These are phyloP conservation scores for Platichthys stellatus DNA, from an alignment of 2,113 vertebrate species.

Conservation along the genomic window DNA sequence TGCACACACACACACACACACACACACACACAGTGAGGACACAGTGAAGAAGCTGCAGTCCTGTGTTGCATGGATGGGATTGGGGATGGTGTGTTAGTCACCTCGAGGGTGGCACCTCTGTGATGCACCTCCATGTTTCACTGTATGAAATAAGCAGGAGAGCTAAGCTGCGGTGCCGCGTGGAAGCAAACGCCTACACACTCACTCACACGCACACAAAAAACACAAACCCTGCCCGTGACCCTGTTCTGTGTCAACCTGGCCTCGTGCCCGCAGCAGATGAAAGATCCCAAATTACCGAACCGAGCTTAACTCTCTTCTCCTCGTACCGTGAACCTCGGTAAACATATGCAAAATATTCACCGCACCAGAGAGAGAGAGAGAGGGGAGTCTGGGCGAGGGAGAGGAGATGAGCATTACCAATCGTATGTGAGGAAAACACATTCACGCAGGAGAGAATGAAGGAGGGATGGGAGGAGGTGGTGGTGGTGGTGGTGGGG, in stretches of 20 bases:
- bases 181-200: slow-evolving; percentile 57
- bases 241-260: slow-evolving; percentile 53
- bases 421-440: slow-evolving; percentile 74
- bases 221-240: slow-evolving; percentile 41
- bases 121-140: slow-evolving; percentile 64
- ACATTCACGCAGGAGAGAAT: slow-evolving; percentile 64
- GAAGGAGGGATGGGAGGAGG: slow-evolving; percentile 45
- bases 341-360: slow-evolving; percentile 73
- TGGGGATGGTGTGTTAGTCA: slow-evolving; percentile 69
- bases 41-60: slow-evolving; percentile 5
- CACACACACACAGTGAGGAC: not conserved
- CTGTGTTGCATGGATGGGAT: slow-evolving; percentile 61
- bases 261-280: slow-evolving; percentile 52
- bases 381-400: slow-evolving; percentile 17
- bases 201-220: not conserved
- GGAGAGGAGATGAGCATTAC: slow-evolving; percentile 64
- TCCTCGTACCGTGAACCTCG: slow-evolving; percentile 24
- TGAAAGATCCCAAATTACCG: slow-evolving; percentile 69
- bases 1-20: slow-evolving; percentile 6
- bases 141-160: slow-evolving; percentile 57
- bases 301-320: slow-evolving; percentile 58
- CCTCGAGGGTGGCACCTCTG: slow-evolving; percentile 69
- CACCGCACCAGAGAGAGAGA: slow-evolving; percentile 33
- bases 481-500: slow-evolving; percentile 10
- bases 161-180: slow-evolving; percentile 60